Base-by-base conservation (phyloP, 2,888 invertebrate species). In the Drosophila flavopinicola region DNA sequence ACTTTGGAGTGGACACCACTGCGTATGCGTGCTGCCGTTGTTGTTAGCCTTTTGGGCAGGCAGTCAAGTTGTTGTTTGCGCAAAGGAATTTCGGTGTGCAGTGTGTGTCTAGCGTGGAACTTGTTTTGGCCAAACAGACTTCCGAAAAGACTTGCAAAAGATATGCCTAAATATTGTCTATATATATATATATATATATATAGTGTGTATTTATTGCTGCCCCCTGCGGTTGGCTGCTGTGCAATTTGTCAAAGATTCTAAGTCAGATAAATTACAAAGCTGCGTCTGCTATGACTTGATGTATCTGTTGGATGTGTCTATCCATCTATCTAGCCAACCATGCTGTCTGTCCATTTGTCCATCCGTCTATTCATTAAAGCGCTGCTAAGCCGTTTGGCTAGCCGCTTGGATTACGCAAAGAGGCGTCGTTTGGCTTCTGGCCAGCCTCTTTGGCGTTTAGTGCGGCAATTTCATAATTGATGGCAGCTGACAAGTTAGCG, bases 381-480 rank as follows among this genome's bases (percentile, higher is more conserved):
- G 41, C 52, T 68, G 54, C 57, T 66, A 60, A 71, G 71, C 65
- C 29, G 67, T 51, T 54, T 57, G 52, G 65, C 54, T 57, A 49
- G 65, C 54, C 42, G 66, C 76, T 69, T 73, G 60, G 65, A 69
- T 77, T 79, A 78, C 80, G 80, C 80, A 79, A 79, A 78, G 58
- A 59, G 64, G 58, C 60, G 64, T 47, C 41, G 24, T 25, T 38
- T 44, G 33, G 58, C 44, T 42, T 42, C 38, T 52, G 54, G 41
- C 47, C 30, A 53, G 47, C 42, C 51, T 32, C 25, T 53, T 45
- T 58, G 48, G 33, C 33, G 42, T 41, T 58, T 49, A 49, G 42
- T 42, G 45, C 47, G 65, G 70, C 73, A 76, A 85, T 83, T 85
- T 83, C 80, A 86, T 83, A 86, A 86, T 79, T 86, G 76, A 83